These are phyloP conservation scores for Lethenteron camtschaticum DNA, from an alignment of 2,113 vertebrate genomes.

Conservation along the genomic window DNA sequence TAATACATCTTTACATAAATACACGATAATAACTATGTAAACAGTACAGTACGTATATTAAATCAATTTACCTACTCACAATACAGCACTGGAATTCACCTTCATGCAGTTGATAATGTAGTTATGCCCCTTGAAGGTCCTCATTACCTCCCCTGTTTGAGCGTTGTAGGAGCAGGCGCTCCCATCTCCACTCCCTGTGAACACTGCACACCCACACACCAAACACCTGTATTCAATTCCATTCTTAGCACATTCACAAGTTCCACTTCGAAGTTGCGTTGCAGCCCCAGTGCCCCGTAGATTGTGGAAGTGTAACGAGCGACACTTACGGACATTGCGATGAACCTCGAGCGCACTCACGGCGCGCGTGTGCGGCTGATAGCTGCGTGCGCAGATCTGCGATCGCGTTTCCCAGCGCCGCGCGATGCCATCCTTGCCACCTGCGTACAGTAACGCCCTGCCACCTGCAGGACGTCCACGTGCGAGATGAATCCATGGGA, in stretches of 20 bases:
- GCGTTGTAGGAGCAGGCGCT: conserved; percentile 38
- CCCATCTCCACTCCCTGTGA: conserved; percentile 40
- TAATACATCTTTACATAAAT: too few relatives aligned
- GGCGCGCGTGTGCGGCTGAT: conserved; percentile 32
- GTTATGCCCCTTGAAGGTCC: conserved; percentile 36
- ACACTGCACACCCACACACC: conserved; percentile 23
- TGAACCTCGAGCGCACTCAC: conserved; percentile 40
- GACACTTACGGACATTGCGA: conserved; percentile 32
- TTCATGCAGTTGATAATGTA: conserved; percentile 44
- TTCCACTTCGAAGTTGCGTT: background rate
- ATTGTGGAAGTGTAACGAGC: background rate
- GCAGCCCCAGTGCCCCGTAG: background rate
- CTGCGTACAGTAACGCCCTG: conserved; percentile 31
- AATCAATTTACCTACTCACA: too few relatives aligned
- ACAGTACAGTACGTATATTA: too few relatives aligned
- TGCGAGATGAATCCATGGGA: conserved; percentile 7
- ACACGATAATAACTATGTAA: too few relatives aligned
- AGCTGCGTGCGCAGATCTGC: conserved; percentile 26
- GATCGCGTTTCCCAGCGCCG: conserved; percentile 37
- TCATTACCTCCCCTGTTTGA: conserved; percentile 26
- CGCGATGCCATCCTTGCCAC: conserved; percentile 31
- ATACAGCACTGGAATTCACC: conserved; percentile 16
- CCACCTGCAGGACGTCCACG: conserved; percentile 20
- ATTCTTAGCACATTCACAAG: background rate
- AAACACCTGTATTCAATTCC: background rate